Base-by-base conservation (phyloP, 2,113 vertebrate genomes). In the Spilogale gracilis region DNA sequence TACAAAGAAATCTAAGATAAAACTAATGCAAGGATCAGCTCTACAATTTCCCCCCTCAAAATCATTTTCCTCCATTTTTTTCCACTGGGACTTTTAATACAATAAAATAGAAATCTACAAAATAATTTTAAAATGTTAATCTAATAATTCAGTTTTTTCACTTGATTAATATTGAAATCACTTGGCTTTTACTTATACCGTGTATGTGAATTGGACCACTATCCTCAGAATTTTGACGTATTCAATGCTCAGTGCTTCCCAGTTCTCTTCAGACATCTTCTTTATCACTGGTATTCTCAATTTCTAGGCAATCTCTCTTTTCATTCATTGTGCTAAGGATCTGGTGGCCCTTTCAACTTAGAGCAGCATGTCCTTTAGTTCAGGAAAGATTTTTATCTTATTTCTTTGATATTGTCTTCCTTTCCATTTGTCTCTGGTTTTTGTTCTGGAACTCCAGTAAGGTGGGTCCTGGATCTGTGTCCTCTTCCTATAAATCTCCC, bases 71-170 rank as follows among this genome's bases (percentile, higher is more conserved):
- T 25, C 43, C 45, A 71, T 9, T 81, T 20, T 80, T 80, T 43
- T 20, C 12, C 38, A 27, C 17, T 74, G 50, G 48, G 50, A 80
- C 23, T 43, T 54, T 74, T 96, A 52, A 87, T 23, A 80, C 12
- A 14, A 32, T 25, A 60, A 85, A 84, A 84, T 38, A 79, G 16
- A 91, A 94, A 81, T 73, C 67, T 87, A 80, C 0, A 91, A 87
- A 74, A 60, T 89, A 83, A 58, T 58, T 65, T 60, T 23, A 90
- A 91, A 91, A 63, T 65, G 63, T 50, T 82, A 71, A 94, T 87
- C 27, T 83, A 50, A 81, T 82, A n/a, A 60, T 76, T 67, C 67
- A 60, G 13, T 78, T 92, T 45, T 82, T 32, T 78, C 50, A 83
- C 60, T 58, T 78, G 48, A 87, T 74, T 58, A 94, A 74, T 14